Conservation (phyloP, 2,888 invertebrate species). For the Lepidochitona cinerea region DNA sequence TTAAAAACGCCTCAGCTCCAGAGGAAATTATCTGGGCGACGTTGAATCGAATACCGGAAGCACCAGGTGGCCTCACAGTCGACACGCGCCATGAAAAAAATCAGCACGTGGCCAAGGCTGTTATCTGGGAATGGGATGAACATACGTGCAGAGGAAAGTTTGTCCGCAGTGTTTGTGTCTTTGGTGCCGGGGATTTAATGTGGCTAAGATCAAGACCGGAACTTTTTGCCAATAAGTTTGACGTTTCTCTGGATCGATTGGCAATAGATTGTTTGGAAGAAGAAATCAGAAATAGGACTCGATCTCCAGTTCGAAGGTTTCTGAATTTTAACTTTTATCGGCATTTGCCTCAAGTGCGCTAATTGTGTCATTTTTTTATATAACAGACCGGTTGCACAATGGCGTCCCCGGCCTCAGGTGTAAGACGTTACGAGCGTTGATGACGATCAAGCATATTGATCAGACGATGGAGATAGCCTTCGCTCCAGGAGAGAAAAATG, state of each 20-base stretch:
- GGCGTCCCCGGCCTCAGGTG: too few species aligned
- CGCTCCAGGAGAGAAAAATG: too few species aligned
- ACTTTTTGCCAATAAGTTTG: slow-evolving; percentile 65
- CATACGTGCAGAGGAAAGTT: slow-evolving; percentile 38
- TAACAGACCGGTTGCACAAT: too few species aligned
- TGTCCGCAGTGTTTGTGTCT: slow-evolving; percentile 43
- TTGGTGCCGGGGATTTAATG: slow-evolving; percentile 47
- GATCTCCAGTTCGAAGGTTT: too few species aligned
- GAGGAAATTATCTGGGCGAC: slow-evolving; percentile 68
- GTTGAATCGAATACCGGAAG: slow-evolving; percentile 49
- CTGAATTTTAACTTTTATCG: too few species aligned
- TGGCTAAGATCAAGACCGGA: slow-evolving; percentile 50
- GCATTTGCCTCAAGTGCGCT: too few species aligned
- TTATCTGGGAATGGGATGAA: slow-evolving; percentile 42
- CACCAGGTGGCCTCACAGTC: slow-evolving; percentile 50
- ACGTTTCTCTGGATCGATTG: slow-evolving; percentile 41
- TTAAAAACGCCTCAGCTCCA: too few species aligned
- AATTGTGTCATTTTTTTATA: too few species aligned
- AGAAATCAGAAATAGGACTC: too few species aligned
- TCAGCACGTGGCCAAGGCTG: slow-evolving; percentile 42
- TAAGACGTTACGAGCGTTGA: too few species aligned
- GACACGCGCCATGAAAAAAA: slow-evolving; percentile 37
- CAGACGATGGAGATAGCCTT: too few species aligned
- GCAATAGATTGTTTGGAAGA: slow-evolving; percentile 46
- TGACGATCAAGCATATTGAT: too few species aligned